phyloP scores from a whole-genome alignment of 2,113 vertebrate genomes.

The Scortum barcoo region DNA sequence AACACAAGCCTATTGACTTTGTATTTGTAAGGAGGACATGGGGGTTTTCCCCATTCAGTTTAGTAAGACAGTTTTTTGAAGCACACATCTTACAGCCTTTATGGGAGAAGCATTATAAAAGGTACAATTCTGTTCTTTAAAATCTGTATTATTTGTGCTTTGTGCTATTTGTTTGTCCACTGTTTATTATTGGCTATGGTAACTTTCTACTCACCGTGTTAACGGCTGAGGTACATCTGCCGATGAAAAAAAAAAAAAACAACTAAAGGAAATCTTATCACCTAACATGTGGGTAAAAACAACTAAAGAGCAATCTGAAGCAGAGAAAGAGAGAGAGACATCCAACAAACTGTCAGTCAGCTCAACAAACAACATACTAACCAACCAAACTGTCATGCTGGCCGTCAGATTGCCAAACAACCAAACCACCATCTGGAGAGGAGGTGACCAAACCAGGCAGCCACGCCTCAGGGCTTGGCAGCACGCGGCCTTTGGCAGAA shows the following conservation, averaged over 20 bases:
- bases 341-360: not conserved
- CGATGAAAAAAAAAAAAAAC: not conserved
- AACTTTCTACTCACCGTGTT: not conserved
- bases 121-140: too few relatives aligned
- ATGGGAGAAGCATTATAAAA: too few relatives aligned
- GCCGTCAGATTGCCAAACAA: not conserved
- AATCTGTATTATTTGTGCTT: not conserved
- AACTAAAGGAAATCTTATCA: not conserved
- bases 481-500: constrained; percentile 33
- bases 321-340: not conserved
- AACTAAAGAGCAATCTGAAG: not conserved
- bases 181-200: not conserved
- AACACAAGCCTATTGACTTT: constrained; percentile 12
- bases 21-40: not conserved
- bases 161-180: too few relatives aligned
- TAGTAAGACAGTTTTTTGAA: not conserved
- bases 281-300: not conserved
- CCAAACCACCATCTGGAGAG: constrained; percentile 17
- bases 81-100: too few relatives aligned
- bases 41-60: constrained; percentile 8
- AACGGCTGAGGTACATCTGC: not conserved
- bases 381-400: constrained; percentile 19
- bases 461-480: constrained; percentile 58
- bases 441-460: constrained; percentile 16
- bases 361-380: constrained; percentile 11